Conservation (phyloP, 2,888 invertebrate species). For the Dryadula phaetusa region DNA sequence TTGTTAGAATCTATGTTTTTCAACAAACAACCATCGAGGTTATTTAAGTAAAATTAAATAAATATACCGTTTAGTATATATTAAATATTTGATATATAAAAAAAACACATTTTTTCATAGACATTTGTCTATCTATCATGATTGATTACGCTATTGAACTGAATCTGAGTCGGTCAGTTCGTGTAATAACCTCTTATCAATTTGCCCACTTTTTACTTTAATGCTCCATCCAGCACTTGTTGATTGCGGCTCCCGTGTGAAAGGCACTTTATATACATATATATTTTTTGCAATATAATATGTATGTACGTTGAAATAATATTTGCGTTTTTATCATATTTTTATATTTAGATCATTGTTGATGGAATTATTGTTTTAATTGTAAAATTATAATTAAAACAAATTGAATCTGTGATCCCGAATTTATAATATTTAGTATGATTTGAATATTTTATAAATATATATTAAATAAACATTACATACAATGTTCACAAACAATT, state of each 20-base stretch:
- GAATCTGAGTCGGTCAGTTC: conserved; percentile 57
- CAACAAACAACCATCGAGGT: no score
- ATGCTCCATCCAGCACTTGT: conserved; percentile 42
- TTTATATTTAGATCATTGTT: no score
- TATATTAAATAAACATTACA: no score
- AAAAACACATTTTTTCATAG: conserved; percentile 7
- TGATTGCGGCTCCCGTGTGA: conserved; percentile 56
- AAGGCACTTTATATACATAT: conserved; percentile 44
- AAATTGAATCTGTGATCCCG: no score
- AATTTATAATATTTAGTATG: no score
- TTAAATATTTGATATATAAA: neutral
- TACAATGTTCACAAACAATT: no score
- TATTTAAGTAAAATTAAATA: no score
- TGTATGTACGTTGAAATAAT: conserved; percentile 11
- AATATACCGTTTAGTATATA: neutral
- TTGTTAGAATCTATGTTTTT: no score
- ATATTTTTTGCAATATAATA: conserved; percentile 36
- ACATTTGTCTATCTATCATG: neutral
- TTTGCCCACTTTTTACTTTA: conserved; percentile 57
- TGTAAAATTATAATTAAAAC: no score
- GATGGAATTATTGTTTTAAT: no score
- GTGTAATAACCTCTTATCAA: conserved; percentile 55
- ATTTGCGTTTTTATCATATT: no score
- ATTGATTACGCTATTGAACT: conserved; percentile 36
- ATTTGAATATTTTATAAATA: no score